Conservation (phyloP, 1,140 invertebrate genomes). For the Lepidurus apus region DNA sequence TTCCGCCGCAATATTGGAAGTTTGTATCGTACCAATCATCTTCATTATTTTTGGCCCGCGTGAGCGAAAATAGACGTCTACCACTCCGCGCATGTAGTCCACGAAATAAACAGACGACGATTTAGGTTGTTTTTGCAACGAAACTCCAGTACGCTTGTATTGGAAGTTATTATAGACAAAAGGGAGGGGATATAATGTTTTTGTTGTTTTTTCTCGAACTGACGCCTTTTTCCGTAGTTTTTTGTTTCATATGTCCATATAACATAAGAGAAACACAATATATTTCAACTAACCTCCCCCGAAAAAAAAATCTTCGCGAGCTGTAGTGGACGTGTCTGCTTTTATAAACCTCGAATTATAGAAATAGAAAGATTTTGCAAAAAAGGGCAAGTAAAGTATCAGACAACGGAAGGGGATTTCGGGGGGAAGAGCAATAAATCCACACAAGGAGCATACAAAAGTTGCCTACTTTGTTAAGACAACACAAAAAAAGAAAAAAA, state of each 20-base stretch:
- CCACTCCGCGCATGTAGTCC: not conserved
- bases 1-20: no score
- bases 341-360: no score
- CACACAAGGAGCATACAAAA: constrained; percentile 14
- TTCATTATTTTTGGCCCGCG: no score
- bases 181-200: not conserved
- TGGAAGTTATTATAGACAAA: constrained; percentile 22
- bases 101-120: not conserved
- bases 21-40: no score
- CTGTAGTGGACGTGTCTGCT: no score
- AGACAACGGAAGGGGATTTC: not conserved
- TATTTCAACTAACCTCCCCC: no score
- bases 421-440: not conserved
- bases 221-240: not conserved
- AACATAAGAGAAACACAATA: not conserved
- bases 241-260: not conserved
- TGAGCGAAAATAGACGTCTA: no score
- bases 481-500: constrained; percentile 1
- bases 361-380: no score
- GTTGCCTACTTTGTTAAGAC: constrained; percentile 13
- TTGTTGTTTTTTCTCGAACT: not conserved
- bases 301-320: no score
- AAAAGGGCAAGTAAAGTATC: no score
- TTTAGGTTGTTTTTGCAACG: not conserved
- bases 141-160: constrained; percentile 13